Percentiles rank a stretch among this genome's conserved stretches.
Conservation (phyloP, 2,797 vertebrate species). For the Falco peregrinus region DNA sequence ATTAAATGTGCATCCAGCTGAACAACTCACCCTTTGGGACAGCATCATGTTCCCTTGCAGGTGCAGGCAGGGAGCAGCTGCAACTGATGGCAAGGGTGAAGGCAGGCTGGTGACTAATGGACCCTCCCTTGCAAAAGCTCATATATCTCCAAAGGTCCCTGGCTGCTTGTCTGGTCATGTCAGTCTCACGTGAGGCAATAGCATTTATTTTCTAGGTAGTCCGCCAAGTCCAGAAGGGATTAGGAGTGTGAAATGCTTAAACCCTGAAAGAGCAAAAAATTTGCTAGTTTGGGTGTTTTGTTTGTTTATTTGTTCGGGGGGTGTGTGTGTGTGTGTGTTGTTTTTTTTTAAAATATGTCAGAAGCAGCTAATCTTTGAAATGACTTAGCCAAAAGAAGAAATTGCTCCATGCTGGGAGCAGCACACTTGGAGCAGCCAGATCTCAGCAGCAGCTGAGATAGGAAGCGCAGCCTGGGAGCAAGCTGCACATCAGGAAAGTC, state of each 20-base stretch:
- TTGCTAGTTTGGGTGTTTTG: not conserved
- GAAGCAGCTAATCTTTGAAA: not conserved
- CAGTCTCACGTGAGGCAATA: accelerated
- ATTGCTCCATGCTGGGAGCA: not conserved
- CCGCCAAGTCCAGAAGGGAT: not conserved
- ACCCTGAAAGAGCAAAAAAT: not conserved
- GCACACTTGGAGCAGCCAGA: accelerated
- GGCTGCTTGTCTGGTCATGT: not conserved
- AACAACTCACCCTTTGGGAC: accelerated
- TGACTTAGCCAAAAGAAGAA: not conserved
- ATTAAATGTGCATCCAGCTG: accelerated
- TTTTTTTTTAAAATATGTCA: not conserved
- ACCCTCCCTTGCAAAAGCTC: not conserved
- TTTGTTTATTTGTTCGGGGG: too few species aligned
- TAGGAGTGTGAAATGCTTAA: not conserved
- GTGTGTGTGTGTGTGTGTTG: too few species aligned
- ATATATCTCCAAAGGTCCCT: not conserved
- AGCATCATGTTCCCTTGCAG: not conserved
- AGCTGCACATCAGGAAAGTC: accelerated
- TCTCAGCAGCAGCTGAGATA: not conserved
- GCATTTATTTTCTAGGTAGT: not conserved
- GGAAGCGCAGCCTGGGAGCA: not conserved
- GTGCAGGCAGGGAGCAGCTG: not conserved
- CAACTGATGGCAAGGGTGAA: accelerated
- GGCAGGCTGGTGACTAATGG: not conserved